phyloP scores from a whole-genome alignment of 2,113 vertebrate genomes.

The Natator depressus region DNA sequence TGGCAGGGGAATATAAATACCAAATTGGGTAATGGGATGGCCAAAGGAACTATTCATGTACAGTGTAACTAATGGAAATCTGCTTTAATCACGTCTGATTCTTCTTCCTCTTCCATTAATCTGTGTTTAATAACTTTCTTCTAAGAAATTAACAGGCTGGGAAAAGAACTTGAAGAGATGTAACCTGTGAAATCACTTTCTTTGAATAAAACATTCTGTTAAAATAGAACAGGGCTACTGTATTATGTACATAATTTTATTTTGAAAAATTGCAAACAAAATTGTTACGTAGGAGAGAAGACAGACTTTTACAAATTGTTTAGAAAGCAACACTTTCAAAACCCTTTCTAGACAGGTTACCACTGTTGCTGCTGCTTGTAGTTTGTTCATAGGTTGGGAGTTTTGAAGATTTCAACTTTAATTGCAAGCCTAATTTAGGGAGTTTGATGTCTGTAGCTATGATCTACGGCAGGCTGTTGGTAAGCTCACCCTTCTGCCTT shows the following conservation, averaged over 20 bases:
- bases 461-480: not conserved
- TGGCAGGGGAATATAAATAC: no score
- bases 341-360: not conserved
- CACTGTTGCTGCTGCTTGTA: not conserved
- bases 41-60: no score
- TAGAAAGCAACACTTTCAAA: not conserved
- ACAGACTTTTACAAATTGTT: not conserved
- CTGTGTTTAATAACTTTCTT: not conserved
- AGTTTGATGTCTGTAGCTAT: not conserved
- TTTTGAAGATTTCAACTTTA: not conserved
- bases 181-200: no score
- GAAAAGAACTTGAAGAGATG: not conserved
- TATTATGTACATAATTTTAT: not conserved
- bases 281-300: not conserved
- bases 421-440: rapidly evolving
- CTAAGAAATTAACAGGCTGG: not conserved
- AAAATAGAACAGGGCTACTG: not conserved
- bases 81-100: not conserved
- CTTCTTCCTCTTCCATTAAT: not conserved
- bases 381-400: not conserved
- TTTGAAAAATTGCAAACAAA: not conserved
- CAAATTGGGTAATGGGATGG: no score
- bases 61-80: not conserved
- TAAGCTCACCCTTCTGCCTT: rapidly evolving
- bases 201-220: not conserved